Evolutionary conservation across 2,888 invertebrate species (phyloP).

Genomic region (Eumerus sabulonum): DNA sequence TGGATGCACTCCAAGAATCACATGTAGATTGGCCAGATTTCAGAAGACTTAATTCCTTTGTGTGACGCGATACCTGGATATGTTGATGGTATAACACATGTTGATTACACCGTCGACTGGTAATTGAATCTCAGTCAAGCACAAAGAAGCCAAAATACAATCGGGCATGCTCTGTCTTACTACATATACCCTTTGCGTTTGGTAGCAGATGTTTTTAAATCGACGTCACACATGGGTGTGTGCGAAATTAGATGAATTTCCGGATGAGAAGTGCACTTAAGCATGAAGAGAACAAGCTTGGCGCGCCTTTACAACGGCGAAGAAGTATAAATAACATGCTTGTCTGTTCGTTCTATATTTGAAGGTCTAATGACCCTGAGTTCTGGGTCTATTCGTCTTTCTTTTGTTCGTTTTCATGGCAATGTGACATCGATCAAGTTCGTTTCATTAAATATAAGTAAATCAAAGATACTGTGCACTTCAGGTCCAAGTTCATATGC

Average conservation of each 20-base stretch:
- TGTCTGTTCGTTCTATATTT: constrained; percentile 37
- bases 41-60: constrained; percentile 8
- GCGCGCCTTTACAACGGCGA: constrained; percentile 19
- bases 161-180: too few relatives aligned
- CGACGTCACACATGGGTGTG: background rate
- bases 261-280: constrained; percentile 36
- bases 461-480: too few relatives aligned
- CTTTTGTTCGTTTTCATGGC: constrained; percentile 18
- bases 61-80: constrained; percentile 15
- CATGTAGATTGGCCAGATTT: constrained; percentile 42
- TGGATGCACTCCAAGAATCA: constrained; percentile 43
- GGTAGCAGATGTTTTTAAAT: constrained; percentile 35
- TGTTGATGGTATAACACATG: constrained; percentile 13
- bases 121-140: constrained; percentile 32
- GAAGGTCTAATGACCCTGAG: constrained; percentile 50
- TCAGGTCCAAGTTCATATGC: too few relatives aligned
- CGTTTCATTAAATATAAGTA: background rate
- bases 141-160: constrained; percentile 4
- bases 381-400: too few relatives aligned
- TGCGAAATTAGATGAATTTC: constrained; percentile 4
- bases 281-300: constrained; percentile 37
- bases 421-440: constrained; percentile 25
- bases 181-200: background rate
- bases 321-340: constrained; percentile 25
- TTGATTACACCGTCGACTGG: constrained; percentile 4